Evolutionary conservation across 1,140 invertebrate genomes (phyloP), one percentile per base, ranked within the genome.

Genomic region (Ostrea denselamellosa): DNA sequence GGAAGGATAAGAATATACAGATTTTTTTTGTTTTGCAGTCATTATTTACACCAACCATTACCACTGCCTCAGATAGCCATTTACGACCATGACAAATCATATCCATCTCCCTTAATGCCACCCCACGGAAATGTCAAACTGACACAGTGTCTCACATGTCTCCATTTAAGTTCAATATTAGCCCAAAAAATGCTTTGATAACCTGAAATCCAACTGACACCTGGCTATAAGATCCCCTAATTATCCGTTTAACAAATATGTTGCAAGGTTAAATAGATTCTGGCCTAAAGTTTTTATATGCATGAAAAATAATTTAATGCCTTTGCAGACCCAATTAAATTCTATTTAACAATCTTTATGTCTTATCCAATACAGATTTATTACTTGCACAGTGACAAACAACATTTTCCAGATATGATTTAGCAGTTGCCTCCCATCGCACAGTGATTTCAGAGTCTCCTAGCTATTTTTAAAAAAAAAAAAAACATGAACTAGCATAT

Each of bases 111-210:
- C 25, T 77, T 77, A 77, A 77, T 77, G 68, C 68, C 68, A 77
- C 68, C 68, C 68, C 22, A 77, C 2, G 8, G 5, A 12, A 77
- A 77, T 77, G 68, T 77, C 68, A 77, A 34, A 44, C 68, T 77
- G 25, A 71, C 58, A 71, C 22, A 2, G 3, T 25, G 68, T 77
- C 68, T 34, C 28, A 5, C 25, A 25, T 77, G 68, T 77, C 28
- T 34, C 68, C 68, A 77, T 77, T 77, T 25, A 77, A 77, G 68
- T 77, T 28, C 68, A 77, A 77, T 77, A 77, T 22, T 77, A 77
- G 68, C 68, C 68, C 28, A 77, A 77, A 34, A 77, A 77, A 28
- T 25, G 68, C 28, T 77, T 77, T 77, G 68, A 77, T 77, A 77
- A 34, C 68, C 68, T 25, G 14, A 77, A 77, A 77, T 77, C 68